Evolutionary conservation across 2,888 invertebrate species (phyloP).

Genomic region (Lacanobia oleracea): DNA sequence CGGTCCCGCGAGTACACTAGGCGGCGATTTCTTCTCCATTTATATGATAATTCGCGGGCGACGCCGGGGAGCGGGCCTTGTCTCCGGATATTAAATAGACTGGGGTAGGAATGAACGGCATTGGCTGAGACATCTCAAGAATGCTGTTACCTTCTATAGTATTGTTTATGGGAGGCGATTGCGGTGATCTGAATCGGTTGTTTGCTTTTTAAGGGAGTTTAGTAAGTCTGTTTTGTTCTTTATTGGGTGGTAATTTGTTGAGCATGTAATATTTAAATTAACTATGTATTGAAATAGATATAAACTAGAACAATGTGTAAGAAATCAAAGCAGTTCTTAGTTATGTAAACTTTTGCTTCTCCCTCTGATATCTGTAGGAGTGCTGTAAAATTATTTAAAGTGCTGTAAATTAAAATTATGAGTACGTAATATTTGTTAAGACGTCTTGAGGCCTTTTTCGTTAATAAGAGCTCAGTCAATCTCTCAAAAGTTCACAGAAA

Average conservation of each 20-base stretch:
- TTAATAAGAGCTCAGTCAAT: slow-evolving; percentile 29
- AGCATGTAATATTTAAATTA: too few species aligned
- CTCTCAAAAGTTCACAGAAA: slow-evolving; percentile 12
- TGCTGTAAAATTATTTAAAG: neutral
- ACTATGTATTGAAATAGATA: too few species aligned
- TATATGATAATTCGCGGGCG: slow-evolving; percentile 75
- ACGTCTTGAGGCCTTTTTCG: neutral
- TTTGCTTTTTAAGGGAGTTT: neutral
- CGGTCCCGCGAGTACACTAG: slow-evolving; percentile 58
- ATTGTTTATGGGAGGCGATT: slow-evolving; percentile 39
- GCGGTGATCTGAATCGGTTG: slow-evolving; percentile 17
- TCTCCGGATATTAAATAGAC: slow-evolving; percentile 71
- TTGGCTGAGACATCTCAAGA: slow-evolving; percentile 49
- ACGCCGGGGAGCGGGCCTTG: slow-evolving; percentile 53
- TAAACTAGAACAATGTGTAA: too few species aligned
- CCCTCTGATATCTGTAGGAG: neutral
- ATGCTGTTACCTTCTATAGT: slow-evolving; percentile 38
- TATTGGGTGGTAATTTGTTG: too few species aligned
- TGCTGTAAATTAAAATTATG: neutral
- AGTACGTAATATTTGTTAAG: neutral
- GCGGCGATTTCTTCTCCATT: slow-evolving; percentile 72
- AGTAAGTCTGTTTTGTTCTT: neutral
- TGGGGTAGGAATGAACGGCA: slow-evolving; percentile 51
- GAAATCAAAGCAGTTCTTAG: too few species aligned
- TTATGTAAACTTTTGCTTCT: neutral